These are phyloP conservation scores for Petrophora chlorosata DNA, from an alignment of 2,888 invertebrate species.

Conservation along the genomic window DNA sequence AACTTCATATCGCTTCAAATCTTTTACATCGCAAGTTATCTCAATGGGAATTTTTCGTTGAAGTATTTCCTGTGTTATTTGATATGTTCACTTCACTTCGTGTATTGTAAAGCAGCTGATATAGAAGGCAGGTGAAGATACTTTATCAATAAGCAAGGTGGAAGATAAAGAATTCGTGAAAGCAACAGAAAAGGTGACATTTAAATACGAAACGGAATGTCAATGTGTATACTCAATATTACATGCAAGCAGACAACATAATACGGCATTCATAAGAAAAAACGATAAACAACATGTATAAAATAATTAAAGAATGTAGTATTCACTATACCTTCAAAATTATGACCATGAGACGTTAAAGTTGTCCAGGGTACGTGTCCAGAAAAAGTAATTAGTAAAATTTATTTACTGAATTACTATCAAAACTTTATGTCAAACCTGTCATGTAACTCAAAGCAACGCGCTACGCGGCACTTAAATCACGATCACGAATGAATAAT, in stretches of 20 bases:
- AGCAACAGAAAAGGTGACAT: conserved; percentile 23
- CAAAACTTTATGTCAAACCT: conserved; percentile 48
- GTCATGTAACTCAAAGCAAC: conserved; percentile 52
- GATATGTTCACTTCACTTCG: conserved; percentile 36
- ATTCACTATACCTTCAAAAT: conserved; percentile 45
- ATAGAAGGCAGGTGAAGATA: conserved; percentile 46
- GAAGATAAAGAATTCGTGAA: conserved; percentile 31
- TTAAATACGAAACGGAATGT: conserved; percentile 6
- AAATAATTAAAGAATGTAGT: not conserved
- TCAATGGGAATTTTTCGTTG: conserved; percentile 39
- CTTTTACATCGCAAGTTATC: conserved; percentile 32
- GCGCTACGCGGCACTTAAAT: conserved; percentile 55
- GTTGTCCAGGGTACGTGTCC: conserved; percentile 38
- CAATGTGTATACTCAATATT: too few species aligned
- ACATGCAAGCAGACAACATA: too few species aligned
- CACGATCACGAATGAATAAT: conserved; percentile 52
- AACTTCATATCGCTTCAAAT: conserved; percentile 8
- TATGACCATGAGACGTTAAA: conserved; percentile 47
- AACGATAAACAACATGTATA: conserved; percentile 8
- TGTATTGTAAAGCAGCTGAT: conserved; percentile 43
- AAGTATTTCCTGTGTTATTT: conserved; percentile 38
- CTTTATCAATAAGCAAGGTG: conserved; percentile 38
- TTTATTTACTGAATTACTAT: conserved; percentile 51
- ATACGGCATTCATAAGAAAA: too few species aligned
- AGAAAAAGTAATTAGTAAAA: conserved; percentile 46